These are phyloP conservation scores for Elachura formosa DNA, from an alignment of 2,113 vertebrate genomes.

Conservation along the genomic window DNA sequence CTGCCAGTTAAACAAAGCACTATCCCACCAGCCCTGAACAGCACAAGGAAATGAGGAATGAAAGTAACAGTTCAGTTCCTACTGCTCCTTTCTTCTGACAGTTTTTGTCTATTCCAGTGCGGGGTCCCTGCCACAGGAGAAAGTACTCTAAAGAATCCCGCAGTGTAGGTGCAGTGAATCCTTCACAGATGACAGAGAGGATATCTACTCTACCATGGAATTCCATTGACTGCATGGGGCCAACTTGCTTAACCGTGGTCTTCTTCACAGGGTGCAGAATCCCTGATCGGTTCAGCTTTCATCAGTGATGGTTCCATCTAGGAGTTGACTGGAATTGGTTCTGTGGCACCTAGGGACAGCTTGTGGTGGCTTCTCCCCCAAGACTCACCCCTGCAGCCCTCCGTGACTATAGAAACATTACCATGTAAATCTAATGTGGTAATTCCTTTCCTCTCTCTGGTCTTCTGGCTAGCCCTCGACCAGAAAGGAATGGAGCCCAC, in stretches of 20 bases:
- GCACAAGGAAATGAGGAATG: background rate
- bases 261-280: background rate
- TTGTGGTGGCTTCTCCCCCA: background rate
- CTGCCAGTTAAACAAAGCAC: background rate
- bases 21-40: rapidly evolving
- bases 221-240: background rate
- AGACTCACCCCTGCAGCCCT: background rate
- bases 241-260: background rate
- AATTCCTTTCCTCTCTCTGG: too few relatives aligned
- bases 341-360: background rate
- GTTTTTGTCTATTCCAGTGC: background rate
- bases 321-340: background rate
- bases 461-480: too few relatives aligned
- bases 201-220: background rate
- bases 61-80: background rate
- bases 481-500: too few relatives aligned
- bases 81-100: background rate
- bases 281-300: background rate
- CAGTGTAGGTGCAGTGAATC: background rate
- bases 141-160: background rate
- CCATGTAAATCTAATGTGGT: background rate
- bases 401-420: background rate
- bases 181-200: rapidly evolving
- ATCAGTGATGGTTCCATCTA: background rate
- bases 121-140: background rate